Base-by-base conservation (phyloP, 1,140 invertebrate species). In the Zaprionus ornatus region DNA sequence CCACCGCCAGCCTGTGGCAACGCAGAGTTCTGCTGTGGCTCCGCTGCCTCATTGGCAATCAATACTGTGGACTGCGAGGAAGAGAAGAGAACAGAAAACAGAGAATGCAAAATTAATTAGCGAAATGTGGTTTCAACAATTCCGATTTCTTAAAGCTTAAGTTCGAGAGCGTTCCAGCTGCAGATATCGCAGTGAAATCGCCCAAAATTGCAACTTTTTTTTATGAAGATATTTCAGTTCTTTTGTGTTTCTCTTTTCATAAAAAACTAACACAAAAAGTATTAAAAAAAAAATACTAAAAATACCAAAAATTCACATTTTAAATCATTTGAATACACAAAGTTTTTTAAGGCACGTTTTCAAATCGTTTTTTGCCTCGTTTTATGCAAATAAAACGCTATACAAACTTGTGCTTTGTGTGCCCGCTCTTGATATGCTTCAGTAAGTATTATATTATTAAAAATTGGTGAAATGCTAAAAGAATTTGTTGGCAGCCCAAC, bases 31-130 rank as follows among this genome's bases (percentile, higher is more conserved):
- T 91, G 88, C 83, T 91, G 90, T 65, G 85, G 72, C 55, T 90
- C 86, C 66, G 79, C 72, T 82, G 82, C 82, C 72, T 90, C 85
- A 72, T 68, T 90, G 86, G 86, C 86, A 83, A 92, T 84, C 91
- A 92, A 92, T 92, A 92, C 91, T 92, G 91, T 92, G 71, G 91
- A 92, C 91, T 92, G 79, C 37, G 50, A 23, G 52, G 29, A 67
- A 29, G 76, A 63, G 6, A 72, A 60, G 73, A 10, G 63, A n/a
- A 40, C 29, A n/a, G 21, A 57, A 65, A 60, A 60, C 9, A 40
- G 55, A 76, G 13, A 75, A 66, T 57, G 48, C 10, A 59, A 77
- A 13, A 35, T 45, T 29, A 74, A 68, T 80, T 59, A 65, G 57
- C 54, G 50, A 60, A 67, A 55, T 62, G 37, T 21, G 56, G 45